These are phyloP conservation scores for Tetramorium bicarinatum DNA, from an alignment of 2,888 invertebrate species.

Conservation along the genomic window DNA sequence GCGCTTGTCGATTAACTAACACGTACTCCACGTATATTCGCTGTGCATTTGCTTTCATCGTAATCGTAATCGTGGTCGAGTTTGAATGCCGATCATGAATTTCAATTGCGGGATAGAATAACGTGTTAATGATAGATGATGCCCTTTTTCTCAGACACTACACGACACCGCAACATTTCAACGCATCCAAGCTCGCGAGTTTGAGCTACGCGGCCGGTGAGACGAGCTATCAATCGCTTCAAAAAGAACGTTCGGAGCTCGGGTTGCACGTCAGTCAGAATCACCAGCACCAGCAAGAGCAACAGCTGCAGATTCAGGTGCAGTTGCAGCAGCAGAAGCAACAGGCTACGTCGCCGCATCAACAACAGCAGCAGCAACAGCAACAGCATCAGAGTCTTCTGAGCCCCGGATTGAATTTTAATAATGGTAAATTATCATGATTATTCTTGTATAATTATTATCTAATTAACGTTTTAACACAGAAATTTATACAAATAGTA, in stretches of 20 bases:
- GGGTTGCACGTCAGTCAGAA: constrained; percentile 88
- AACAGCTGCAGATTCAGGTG: constrained; percentile 90
- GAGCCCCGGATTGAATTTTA: constrained; percentile 89
- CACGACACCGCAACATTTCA: constrained; percentile 82
- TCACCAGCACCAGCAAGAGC: constrained; percentile 87
- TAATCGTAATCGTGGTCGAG: not conserved
- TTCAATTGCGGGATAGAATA: not conserved
- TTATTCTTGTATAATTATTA: not conserved
- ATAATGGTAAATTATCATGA: constrained; percentile 86
- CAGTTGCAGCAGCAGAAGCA: constrained; percentile 90
- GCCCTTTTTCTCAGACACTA: constrained; percentile 79
- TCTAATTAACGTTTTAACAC: not conserved
- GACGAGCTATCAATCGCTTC: constrained; percentile 88
- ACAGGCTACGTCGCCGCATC: constrained; percentile 81
- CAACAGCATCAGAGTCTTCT: constrained; percentile 85
- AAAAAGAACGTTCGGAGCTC: constrained; percentile 89
- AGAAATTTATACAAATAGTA: not conserved
- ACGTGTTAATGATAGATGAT: not conserved
- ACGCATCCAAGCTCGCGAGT: constrained; percentile 78
- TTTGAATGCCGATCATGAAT: not conserved
- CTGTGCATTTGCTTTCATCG: constrained; percentile 11
- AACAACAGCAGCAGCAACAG: constrained; percentile 88
- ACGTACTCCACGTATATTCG: not conserved
- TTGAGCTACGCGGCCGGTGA: constrained; percentile 81
- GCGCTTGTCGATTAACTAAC: not conserved